Conservation (phyloP, 2,113 vertebrate species). For the Chionis minor region DNA sequence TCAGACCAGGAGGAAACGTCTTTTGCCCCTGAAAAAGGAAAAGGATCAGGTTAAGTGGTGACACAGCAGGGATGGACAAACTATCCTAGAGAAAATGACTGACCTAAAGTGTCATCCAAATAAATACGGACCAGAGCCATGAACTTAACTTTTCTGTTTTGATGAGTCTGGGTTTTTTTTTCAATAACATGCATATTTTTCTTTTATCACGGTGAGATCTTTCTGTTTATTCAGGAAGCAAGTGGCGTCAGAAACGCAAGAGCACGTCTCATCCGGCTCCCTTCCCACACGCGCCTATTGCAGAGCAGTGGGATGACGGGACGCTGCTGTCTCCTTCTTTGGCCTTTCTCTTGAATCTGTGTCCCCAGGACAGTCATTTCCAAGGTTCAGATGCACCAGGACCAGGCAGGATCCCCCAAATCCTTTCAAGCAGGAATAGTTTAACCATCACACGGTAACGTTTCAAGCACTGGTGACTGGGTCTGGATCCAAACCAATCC, state of each 20-base stretch:
- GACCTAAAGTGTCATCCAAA: slow-evolving; percentile 1
- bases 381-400: background rate
- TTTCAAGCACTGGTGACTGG: background rate
- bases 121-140: slow-evolving; percentile 1
- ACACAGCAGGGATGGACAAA: background rate
- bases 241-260: background rate
- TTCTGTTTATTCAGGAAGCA: slow-evolving; percentile 24
- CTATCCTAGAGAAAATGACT: background rate
- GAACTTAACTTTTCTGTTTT: slow-evolving; percentile 23
- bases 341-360: background rate
- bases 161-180: background rate
- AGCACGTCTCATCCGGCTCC: rapidly evolving
- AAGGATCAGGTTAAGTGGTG: slow-evolving; percentile 10
- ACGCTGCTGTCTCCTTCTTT: background rate
- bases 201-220: slow-evolving; percentile 13
- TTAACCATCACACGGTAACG: background rate
- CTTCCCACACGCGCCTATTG: background rate
- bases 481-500: background rate
- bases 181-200: background rate
- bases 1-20: slow-evolving; percentile 17
- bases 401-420: background rate
- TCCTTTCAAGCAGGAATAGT: background rate
- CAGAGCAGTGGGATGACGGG: background rate
- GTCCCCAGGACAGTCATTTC: background rate
- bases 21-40: slow-evolving; percentile 22